Percentiles rank a stretch among this genome's conserved stretches.
Evolutionary conservation across 1,140 invertebrate genomes (phyloP).

Genomic region (Euura saliciscinereae): DNA sequence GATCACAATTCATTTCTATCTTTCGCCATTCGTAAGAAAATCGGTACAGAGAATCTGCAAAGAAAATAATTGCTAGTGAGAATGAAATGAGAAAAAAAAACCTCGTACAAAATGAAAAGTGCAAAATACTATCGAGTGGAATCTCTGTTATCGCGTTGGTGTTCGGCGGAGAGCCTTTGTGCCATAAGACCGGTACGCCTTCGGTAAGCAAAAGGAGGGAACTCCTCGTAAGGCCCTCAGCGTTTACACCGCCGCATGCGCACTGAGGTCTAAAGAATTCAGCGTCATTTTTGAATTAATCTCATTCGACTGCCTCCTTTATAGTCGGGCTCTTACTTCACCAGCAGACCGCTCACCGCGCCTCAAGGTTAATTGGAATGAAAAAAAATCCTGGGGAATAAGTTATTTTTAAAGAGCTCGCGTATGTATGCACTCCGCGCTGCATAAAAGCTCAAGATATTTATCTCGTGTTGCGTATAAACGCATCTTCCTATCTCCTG

Average conservation of each 20-base stretch:
- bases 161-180: neutral
- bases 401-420: constrained; percentile 6
- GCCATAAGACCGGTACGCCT: neutral
- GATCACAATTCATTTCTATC: neutral
- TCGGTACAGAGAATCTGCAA: no score
- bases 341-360: constrained; percentile 18
- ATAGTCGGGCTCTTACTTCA: constrained; percentile 20
- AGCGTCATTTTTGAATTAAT: constrained; percentile 44
- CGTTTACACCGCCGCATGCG: constrained; percentile 9
- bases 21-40: neutral
- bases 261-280: constrained; percentile 14
- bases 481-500: neutral
- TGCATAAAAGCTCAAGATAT: neutral
- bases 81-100: no score
- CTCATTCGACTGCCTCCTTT: constrained; percentile 51
- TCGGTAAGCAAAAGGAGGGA: neutral
- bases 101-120: no score
- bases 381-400: constrained; percentile 26
- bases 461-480: neutral
- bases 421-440: neutral
- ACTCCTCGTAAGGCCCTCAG: neutral
- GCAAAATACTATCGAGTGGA: neutral
- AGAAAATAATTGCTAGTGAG: no score
- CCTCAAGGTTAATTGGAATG: constrained; percentile 49
- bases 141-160: neutral